Evolutionary conservation across 2,888 invertebrate genomes (phyloP).

Genomic region (Protodeltote pygarga): DNA sequence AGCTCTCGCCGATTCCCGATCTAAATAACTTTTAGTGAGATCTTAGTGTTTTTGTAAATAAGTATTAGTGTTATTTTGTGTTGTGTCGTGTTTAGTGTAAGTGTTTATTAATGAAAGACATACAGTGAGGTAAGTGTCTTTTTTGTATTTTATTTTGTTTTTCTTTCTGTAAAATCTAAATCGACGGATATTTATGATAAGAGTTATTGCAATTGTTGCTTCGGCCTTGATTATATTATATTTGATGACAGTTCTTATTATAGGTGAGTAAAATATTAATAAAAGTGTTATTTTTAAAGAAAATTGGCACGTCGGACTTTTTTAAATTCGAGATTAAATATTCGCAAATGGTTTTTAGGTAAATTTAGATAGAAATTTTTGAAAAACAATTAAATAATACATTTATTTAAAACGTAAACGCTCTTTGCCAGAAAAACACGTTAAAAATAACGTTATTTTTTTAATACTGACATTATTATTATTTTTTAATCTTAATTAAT

Average conservation of each 20-base stretch:
- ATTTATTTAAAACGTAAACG: too few relatives aligned
- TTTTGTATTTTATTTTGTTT: slow-evolving; percentile 24
- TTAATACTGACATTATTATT: too few relatives aligned
- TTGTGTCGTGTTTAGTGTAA: slow-evolving; percentile 57
- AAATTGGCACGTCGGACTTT: too few relatives aligned
- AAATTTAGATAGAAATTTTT: too few relatives aligned
- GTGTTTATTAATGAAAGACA: slow-evolving; percentile 66
- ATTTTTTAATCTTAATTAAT: too few relatives aligned
- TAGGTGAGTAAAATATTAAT: slow-evolving; percentile 1
- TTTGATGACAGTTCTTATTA: slow-evolving; percentile 20
- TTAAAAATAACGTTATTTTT: too few relatives aligned
- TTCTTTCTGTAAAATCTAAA: slow-evolving; percentile 26
- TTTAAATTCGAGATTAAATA: too few relatives aligned
- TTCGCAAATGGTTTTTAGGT: too few relatives aligned
- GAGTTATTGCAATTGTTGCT: slow-evolving; percentile 37
- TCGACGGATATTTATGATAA: slow-evolving; percentile 27
- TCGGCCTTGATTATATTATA: slow-evolving; percentile 31
- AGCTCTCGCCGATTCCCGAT: slow-evolving; percentile 44
- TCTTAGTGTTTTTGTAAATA: slow-evolving; percentile 46
- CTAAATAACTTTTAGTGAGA: slow-evolving; percentile 52
- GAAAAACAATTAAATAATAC: too few relatives aligned
- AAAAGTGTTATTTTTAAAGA: too few relatives aligned
- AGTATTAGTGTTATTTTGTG: slow-evolving; percentile 40
- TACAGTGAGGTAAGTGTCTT: slow-evolving; percentile 75
- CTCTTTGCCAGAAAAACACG: too few relatives aligned